Conservation (phyloP, 2,888 invertebrate genomes). For the Candidula unifasciata region DNA sequence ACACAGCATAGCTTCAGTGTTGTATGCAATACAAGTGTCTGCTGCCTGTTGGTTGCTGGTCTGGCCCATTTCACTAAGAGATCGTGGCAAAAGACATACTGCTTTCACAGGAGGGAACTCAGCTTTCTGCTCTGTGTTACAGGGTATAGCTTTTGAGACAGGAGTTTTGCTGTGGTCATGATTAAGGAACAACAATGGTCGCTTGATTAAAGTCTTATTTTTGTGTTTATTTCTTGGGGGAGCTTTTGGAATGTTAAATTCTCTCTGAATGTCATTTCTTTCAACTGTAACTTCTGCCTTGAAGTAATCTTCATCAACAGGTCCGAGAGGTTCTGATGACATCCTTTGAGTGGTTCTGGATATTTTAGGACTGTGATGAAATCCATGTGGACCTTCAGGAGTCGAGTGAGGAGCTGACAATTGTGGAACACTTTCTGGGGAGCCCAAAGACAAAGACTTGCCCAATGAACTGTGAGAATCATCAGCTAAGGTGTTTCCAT, state of each 20-base stretch:
- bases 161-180: constrained; percentile 15
- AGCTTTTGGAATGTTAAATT: constrained; percentile 18
- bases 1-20: constrained; percentile 30
- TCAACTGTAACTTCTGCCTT: constrained; percentile 10
- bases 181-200: constrained; percentile 30
- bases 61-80: constrained; percentile 41
- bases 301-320: constrained; percentile 45
- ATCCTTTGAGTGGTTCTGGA: background rate
- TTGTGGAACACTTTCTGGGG: constrained; percentile 1
- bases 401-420: background rate
- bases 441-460: constrained; percentile 18
- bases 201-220: constrained; percentile 15
- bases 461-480: background rate
- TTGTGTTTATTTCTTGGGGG: constrained; percentile 44
- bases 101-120: background rate
- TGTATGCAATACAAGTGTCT: background rate
- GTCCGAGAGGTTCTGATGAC: constrained; percentile 30
- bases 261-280: background rate
- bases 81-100: constrained; percentile 39
- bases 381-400: too few relatives aligned
- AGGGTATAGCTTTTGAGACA: background rate
- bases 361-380: background rate
- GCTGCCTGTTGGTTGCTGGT: background rate
- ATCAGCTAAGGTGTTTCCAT: background rate
- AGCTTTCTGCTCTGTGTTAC: background rate